Conservation (phyloP, 1,140 invertebrate species). For the Aphelenchoides besseyi region DNA sequence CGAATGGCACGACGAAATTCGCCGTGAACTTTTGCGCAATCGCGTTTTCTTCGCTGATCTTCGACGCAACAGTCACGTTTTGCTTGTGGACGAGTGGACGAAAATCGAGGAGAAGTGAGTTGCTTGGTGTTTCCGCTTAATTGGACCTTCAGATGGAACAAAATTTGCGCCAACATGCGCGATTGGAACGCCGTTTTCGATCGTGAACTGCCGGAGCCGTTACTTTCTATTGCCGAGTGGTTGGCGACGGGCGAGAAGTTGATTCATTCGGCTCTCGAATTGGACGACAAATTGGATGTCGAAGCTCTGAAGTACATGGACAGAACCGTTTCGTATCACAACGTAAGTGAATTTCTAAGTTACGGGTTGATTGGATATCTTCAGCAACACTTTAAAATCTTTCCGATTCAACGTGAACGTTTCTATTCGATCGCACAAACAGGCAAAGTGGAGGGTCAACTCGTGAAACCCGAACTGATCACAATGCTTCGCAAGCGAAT, state of each 20-base stretch:
- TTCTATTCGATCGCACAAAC: slow-evolving; percentile 29
- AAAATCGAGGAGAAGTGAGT: slow-evolving; percentile 12
- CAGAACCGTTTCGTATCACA: slow-evolving; percentile 23
- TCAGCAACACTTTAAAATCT: slow-evolving; percentile 37
- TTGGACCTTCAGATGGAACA: slow-evolving; percentile 30
- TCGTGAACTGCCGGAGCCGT: slow-evolving; percentile 24
- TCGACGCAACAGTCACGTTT: background rate
- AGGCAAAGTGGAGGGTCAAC: slow-evolving; percentile 3
- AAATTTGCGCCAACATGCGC: slow-evolving; percentile 17
- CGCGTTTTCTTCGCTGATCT: slow-evolving; percentile 24
- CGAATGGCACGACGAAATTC: slow-evolving; percentile 31
- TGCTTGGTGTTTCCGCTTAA: background rate
- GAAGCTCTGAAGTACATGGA: slow-evolving; percentile 32
- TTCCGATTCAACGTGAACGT: slow-evolving; percentile 31
- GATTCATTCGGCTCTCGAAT: slow-evolving; percentile 1
- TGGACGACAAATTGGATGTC: slow-evolving; percentile 26
- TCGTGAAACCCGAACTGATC: slow-evolving; percentile 22
- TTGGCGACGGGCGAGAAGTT: slow-evolving; percentile 32
- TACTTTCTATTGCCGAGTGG: slow-evolving; percentile 35
- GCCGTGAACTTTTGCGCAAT: slow-evolving; percentile 33
- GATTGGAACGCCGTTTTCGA: slow-evolving; percentile 27
- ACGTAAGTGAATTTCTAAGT: slow-evolving; percentile 20
- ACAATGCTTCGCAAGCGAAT: slow-evolving; percentile 17
- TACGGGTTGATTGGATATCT: slow-evolving; percentile 11
- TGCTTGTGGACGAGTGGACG: slow-evolving; percentile 16